phyloP scores from a whole-genome alignment of 2,797 vertebrate species.

The Sebastes trivittatus region DNA sequence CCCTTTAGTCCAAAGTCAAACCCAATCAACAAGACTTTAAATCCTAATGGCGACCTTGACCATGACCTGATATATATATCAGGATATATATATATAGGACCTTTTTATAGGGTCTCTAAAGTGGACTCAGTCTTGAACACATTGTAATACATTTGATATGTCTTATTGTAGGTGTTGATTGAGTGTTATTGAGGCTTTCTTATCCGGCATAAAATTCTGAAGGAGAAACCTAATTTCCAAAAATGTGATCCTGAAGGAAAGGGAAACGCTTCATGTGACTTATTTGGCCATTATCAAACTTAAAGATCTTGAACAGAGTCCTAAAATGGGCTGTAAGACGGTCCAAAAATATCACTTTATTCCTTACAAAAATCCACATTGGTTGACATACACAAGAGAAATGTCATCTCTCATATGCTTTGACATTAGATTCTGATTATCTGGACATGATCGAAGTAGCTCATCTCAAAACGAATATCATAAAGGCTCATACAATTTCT shows the following conservation, averaged over 20 bases:
- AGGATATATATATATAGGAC: background rate
- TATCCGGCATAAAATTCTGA: rapidly evolving
- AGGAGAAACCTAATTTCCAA: too few species aligned
- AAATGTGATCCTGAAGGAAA: too few species aligned
- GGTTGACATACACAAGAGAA: background rate
- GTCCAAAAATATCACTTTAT: background rate
- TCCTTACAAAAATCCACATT: background rate
- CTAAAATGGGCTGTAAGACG: background rate
- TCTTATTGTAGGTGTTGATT: too few species aligned
- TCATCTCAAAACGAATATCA: background rate
- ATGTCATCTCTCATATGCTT: background rate
- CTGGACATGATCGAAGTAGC: background rate
- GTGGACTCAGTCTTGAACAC: background rate
- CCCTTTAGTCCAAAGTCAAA: too few species aligned
- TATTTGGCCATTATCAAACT: background rate
- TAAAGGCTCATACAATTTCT: background rate
- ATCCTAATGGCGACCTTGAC: too few species aligned
- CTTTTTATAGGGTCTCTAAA: background rate
- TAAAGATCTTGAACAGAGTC: background rate
- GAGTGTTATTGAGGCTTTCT: too few species aligned
- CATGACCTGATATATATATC: too few species aligned
- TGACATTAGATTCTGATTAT: background rate
- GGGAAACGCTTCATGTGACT: background rate
- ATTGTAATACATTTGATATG: too few species aligned
- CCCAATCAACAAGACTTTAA: too few species aligned